A percentile compares a stretch with the other conserved stretches of the same genome.
These are phyloP conservation scores for Fringilla coelebs DNA, from an alignment of 2,797 vertebrate species.

Conservation along the genomic window DNA sequence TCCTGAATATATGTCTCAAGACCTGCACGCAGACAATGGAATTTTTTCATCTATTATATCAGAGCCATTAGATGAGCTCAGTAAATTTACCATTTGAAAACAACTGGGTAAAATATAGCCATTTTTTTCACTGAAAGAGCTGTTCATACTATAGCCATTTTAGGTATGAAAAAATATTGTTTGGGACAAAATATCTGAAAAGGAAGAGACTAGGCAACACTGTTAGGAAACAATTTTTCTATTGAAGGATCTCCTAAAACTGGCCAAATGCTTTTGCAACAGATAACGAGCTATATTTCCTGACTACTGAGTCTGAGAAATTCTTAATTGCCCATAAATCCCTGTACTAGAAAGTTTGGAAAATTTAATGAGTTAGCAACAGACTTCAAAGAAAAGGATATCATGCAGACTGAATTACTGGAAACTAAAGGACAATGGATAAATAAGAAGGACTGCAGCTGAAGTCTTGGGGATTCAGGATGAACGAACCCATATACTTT, in stretches of 20 bases:
- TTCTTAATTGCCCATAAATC: conserved; percentile 47
- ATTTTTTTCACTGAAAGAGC: not conserved
- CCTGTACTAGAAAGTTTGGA: conserved; percentile 18
- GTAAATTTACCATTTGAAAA: conserved; percentile 31
- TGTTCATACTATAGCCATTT: not conserved
- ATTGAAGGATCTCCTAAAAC: conserved; percentile 27
- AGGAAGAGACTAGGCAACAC: not conserved
- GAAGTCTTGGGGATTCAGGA: not conserved
- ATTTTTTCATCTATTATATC: conserved; percentile 12
- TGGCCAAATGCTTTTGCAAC: conserved; percentile 37
- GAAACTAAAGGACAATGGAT: not conserved
- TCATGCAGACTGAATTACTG: not conserved
- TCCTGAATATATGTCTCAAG: conserved; percentile 18
- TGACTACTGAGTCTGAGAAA: conserved; percentile 32
- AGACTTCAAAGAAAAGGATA: conserved; percentile 23
- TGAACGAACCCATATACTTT: not conserved
- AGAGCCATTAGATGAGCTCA: conserved; percentile 12
- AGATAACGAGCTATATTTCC: conserved; percentile 43
- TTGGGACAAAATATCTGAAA: not conserved
- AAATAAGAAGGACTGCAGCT: not conserved
- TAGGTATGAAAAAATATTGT: not conserved
- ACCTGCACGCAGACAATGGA: not conserved
- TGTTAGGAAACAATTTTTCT: conserved; percentile 42
- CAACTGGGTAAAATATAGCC: not conserved
- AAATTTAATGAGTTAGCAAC: conserved; percentile 47